These are phyloP conservation scores for Drosophila quinaria DNA, from an alignment of 2,888 invertebrate species.

Conservation along the genomic window DNA sequence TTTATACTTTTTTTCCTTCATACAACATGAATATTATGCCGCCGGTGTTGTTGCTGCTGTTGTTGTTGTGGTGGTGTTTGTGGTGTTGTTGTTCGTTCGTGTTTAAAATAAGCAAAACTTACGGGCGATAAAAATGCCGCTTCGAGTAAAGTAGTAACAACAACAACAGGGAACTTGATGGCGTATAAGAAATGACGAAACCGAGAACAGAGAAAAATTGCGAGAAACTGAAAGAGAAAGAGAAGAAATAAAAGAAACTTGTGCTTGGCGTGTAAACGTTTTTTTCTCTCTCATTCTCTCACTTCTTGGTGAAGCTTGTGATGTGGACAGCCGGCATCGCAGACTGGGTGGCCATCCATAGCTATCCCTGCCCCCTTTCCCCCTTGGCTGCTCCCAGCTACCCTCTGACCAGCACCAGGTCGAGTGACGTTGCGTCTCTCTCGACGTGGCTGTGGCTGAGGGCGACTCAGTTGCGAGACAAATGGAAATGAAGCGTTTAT, in stretches of 20 bases:
- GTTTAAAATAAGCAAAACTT: constrained; percentile 79
- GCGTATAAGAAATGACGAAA: constrained; percentile 68
- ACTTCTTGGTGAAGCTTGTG: constrained; percentile 45
- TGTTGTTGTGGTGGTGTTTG: constrained; percentile 30
- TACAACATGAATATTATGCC: constrained; percentile 78
- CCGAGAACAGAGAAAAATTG: constrained; percentile 48
- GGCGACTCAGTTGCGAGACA: constrained; percentile 78
- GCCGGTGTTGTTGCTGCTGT: constrained; percentile 63
- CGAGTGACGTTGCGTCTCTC: constrained; percentile 69
- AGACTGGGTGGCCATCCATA: constrained; percentile 64
- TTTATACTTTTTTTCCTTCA: constrained; percentile 54
- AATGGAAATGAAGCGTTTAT: constrained; percentile 85
- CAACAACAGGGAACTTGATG: constrained; percentile 48
- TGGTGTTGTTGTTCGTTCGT: constrained; percentile 59
- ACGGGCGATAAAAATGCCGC: constrained; percentile 74
- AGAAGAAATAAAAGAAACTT: constrained; percentile 47
- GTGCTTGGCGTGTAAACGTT: constrained; percentile 71
- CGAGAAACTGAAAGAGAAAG: constrained; percentile 39
- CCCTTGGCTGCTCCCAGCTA: constrained; percentile 1
- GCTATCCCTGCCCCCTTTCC: constrained; percentile 15
- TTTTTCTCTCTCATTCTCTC: constrained; percentile 39
- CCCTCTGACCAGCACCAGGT: constrained; percentile 34
- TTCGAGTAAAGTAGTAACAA: constrained; percentile 39
- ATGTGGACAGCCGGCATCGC: constrained; percentile 64
- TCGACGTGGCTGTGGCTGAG: constrained; percentile 56